Conservation (phyloP, 53 echinoderm and acorn worm genomes). For the Paracentrotus lividus region DNA sequence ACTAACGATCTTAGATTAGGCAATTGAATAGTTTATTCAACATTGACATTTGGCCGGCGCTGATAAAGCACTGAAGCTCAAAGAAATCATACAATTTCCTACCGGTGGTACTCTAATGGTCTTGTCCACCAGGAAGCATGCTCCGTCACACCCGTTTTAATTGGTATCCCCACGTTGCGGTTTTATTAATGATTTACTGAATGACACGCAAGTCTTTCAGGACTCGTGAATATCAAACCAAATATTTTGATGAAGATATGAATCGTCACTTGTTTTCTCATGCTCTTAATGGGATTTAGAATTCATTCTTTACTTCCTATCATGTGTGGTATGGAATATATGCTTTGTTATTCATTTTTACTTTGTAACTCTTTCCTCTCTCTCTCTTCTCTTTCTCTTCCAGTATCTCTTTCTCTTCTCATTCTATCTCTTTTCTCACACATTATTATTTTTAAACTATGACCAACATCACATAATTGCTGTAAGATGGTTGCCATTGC, state of each 20-base stretch:
- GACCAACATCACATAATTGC: neutral
- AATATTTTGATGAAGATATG: neutral
- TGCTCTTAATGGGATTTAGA: neutral
- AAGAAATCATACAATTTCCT: constrained; percentile 56
- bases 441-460: neutral
- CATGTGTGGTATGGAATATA: neutral
- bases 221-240: neutral
- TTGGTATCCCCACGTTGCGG: constrained; percentile 4
- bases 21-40: neutral
- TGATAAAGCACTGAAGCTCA: constrained; percentile 24
- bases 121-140: neutral
- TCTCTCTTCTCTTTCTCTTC: neutral
- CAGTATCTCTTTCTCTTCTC: neutral
- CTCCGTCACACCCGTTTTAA: constrained; percentile 37
- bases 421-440: too few relatives aligned
- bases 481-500: neutral
- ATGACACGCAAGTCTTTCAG: neutral
- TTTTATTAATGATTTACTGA: neutral
- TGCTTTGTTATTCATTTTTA: neutral
- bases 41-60: constrained; percentile 24
- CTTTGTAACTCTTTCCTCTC: neutral
- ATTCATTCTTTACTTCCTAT: neutral
- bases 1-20: constrained; percentile 47
- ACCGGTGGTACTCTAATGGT: neutral
- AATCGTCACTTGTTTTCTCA: neutral